phyloP scores from a whole-genome alignment of 2,797 vertebrate species.

The Pangasius sanitwongsei region DNA sequence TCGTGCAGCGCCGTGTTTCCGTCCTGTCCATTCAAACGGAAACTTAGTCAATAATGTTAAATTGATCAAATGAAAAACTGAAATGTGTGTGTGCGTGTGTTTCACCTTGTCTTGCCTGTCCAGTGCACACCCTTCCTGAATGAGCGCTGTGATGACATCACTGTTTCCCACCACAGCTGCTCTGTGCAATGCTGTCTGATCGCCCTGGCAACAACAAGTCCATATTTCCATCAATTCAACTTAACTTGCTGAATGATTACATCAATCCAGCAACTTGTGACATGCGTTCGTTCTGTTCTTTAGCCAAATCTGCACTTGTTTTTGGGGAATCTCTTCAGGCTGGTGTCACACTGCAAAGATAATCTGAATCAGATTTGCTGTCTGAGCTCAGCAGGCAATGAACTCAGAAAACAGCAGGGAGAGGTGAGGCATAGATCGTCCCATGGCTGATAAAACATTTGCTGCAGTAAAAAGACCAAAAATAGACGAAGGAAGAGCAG shows the following conservation, averaged over 20 bases:
- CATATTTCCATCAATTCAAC: not conserved
- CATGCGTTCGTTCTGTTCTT: not conserved
- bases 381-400: too few relatives aligned
- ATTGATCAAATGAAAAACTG: not conserved
- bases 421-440: not conserved
- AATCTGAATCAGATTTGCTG: not conserved
- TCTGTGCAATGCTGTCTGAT: conserved; percentile 92
- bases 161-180: conserved; percentile 90
- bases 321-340: not conserved
- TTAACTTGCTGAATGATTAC: not conserved
- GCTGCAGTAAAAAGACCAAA: not conserved
- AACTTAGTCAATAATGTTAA: not conserved
- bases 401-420: too few relatives aligned
- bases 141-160: conserved; percentile 83
- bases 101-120: conserved; percentile 95
- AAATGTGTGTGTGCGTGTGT: not conserved
- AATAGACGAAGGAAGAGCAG: conserved; percentile 22
- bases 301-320: not conserved
- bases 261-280: not conserved
- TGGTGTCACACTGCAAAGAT: too few relatives aligned
- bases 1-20: conserved; percentile 94
- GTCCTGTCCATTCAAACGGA: conserved; percentile 74
- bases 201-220: conserved; percentile 74
- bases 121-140: conserved; percentile 92
- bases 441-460: conserved; percentile 19